Evolutionary conservation across 1,140 invertebrate genomes (phyloP).

Genomic region (Latrodectus geometricus): DNA sequence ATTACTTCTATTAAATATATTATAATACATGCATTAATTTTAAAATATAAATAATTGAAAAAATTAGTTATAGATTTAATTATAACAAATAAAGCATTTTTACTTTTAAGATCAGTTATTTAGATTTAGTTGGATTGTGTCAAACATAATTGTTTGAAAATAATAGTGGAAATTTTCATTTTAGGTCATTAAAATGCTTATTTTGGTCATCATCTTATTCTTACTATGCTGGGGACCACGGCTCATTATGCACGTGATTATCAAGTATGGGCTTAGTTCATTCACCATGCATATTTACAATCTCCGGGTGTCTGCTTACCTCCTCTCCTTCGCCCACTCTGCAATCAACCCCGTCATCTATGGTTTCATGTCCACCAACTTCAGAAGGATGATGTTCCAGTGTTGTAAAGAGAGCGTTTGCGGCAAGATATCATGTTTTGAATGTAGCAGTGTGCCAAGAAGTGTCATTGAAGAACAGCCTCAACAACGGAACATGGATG

Average conservation of each 20-base stretch:
- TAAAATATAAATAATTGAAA: too few relatives aligned
- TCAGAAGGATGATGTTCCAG: constrained; percentile 69
- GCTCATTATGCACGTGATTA: constrained; percentile 68
- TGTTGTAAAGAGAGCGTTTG: constrained; percentile 49
- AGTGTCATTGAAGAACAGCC: not conserved
- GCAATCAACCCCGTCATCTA: constrained; percentile 74
- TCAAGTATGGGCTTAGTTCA: constrained; percentile 64
- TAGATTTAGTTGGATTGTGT: too few relatives aligned
- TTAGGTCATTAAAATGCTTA: constrained; percentile 73
- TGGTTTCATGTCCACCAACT: constrained; percentile 73
- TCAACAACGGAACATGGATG: not conserved
- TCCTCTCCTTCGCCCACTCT: constrained; percentile 67
- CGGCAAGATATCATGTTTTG: not conserved
- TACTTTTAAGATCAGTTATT: too few relatives aligned
- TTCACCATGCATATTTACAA: constrained; percentile 64
- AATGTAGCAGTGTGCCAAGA: not conserved
- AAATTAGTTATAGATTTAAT: too few relatives aligned
- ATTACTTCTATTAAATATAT: too few relatives aligned
- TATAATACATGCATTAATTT: too few relatives aligned
- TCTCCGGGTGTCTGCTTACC: constrained; percentile 63
- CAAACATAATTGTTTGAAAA: too few relatives aligned
- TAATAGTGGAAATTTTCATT: not conserved
- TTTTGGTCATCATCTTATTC: constrained; percentile 72
- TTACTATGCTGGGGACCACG: constrained; percentile 72
- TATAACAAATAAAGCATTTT: too few relatives aligned